Conservation (phyloP, 2,113 vertebrate species). For the Xerus inauris region DNA sequence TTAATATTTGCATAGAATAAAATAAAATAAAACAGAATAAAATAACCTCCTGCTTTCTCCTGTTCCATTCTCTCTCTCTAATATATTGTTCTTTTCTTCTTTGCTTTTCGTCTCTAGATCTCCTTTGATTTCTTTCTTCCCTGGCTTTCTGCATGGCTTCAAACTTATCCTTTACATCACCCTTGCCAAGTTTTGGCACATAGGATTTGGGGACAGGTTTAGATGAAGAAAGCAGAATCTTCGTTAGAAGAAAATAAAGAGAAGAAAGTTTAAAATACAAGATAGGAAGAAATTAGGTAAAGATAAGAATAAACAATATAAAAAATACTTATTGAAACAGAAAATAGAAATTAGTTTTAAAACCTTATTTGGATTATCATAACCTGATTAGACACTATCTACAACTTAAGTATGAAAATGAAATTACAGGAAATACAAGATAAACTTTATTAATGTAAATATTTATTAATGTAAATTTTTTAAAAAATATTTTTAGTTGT, state of each 20-base stretch:
- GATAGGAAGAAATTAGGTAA: conserved; percentile 81
- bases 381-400: background rate
- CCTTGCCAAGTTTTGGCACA: conserved; percentile 95
- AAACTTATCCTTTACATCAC: conserved; percentile 95
- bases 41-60: conserved; percentile 97
- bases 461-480: background rate
- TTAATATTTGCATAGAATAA: conserved; percentile 63
- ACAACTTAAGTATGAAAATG: conserved; percentile 9
- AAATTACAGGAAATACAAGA: conserved; percentile 44
- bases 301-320: conserved; percentile 76
- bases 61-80: conserved; percentile 97
- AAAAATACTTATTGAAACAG: conserved; percentile 74
- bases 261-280: conserved; percentile 82
- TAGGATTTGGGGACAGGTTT: conserved; percentile 96
- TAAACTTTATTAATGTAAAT: background rate
- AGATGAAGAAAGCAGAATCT: conserved; percentile 95
- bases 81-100: conserved; percentile 97
- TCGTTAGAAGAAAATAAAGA: conserved; percentile 84
- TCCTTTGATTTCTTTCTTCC: conserved; percentile 95
- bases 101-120: conserved; percentile 95
- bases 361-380: conserved; percentile 25
- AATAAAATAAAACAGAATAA: conserved; percentile 81
- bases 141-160: conserved; percentile 98
- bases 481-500: too few relatives aligned
- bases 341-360: conserved; percentile 65